Conservation (phyloP, 30 jellyfish, hydroid and myxozoan species). For the Turritopsis dohrnii region DNA sequence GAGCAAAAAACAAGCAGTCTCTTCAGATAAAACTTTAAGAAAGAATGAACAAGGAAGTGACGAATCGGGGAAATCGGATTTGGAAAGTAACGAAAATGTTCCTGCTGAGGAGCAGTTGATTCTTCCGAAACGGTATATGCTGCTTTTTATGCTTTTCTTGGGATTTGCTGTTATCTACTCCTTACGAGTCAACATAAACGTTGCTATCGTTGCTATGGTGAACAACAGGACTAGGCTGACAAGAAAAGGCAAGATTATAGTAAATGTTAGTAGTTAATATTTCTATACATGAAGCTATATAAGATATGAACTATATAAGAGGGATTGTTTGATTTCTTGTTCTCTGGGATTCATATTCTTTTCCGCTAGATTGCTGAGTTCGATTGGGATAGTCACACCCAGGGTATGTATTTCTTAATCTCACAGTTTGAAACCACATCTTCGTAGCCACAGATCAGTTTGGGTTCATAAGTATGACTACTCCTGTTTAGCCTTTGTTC, state of each 20-base stretch:
- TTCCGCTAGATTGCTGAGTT: constrained; percentile 42
- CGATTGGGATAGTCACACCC: constrained; percentile 34
- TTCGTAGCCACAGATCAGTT: too few species aligned
- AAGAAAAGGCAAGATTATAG: constrained; percentile 1
- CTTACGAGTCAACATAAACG: constrained; percentile 17
- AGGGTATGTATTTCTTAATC: constrained; percentile 13
- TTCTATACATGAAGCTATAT: neutral
- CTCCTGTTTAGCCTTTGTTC: constrained; percentile 50
- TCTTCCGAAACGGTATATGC: constrained; percentile 15
- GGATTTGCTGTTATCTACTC: constrained; percentile 30
- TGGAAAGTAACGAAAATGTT: neutral
- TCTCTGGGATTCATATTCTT: neutral
- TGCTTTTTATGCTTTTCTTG: constrained; percentile 16
- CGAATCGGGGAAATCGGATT: neutral
- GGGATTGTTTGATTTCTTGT: too few species aligned
- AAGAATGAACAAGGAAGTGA: neutral
- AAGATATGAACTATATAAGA: too few species aligned
- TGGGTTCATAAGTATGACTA: too few species aligned
- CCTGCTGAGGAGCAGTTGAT: constrained; percentile 18
- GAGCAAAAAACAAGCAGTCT: neutral
- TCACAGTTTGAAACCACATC: neutral
- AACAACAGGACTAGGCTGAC: constrained; percentile 20
- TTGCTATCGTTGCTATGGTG: constrained; percentile 38
- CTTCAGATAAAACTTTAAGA: neutral
- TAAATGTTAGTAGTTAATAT: constrained; percentile 10